Base-by-base conservation (phyloP, 2,888 invertebrate species). In the Cerastoderma edule region DNA sequence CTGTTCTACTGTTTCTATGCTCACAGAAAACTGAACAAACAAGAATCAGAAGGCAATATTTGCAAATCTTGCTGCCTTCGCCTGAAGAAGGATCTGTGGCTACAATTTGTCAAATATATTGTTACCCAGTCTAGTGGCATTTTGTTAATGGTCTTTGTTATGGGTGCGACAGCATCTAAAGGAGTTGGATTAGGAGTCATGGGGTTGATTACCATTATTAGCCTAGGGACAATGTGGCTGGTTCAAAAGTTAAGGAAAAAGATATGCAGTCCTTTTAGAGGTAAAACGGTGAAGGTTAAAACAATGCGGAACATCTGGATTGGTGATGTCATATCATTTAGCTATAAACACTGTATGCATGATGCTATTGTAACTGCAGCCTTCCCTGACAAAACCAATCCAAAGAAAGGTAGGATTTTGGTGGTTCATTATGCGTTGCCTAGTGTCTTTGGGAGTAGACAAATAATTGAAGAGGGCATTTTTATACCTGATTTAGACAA, bases 241-340 rank as follows among this genome's bases (percentile, higher is more conserved):
- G 50, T 72, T 22, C 67, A 67, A 0, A 67, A 48, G 35, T 30
- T 72, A 0, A 50, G 56, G 39, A 35, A 57, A 1, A 46, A 5
- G 19, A 13, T 78, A 6, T 64, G 39, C 8, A 67, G 73, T 13
- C 78, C 78, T n/a, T 78, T 70, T 28, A 46, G 2, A 19, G 78
- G 78, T 22, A 56, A 33, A 33, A 67, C 28, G n/a, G 30, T 63
- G 19, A 53, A 63, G 28, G 60, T 73, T 19, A 2, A 56, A 19
- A 35, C 54, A 33, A 27, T 70, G 27, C 28, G 54, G 10, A 30
- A 73, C 19, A 56, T 73, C 10, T 50, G 46, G 33, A 22, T 19
- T n/a, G 74, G 70, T 4, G 70, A 78, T 56, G 67, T 78, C 2
- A 54, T 78, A 3, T 67, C 60, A 2, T 70, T 67, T 30, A 53